phyloP scores from a whole-genome alignment of 2,113 vertebrate species.

The Cavia aperea region DNA sequence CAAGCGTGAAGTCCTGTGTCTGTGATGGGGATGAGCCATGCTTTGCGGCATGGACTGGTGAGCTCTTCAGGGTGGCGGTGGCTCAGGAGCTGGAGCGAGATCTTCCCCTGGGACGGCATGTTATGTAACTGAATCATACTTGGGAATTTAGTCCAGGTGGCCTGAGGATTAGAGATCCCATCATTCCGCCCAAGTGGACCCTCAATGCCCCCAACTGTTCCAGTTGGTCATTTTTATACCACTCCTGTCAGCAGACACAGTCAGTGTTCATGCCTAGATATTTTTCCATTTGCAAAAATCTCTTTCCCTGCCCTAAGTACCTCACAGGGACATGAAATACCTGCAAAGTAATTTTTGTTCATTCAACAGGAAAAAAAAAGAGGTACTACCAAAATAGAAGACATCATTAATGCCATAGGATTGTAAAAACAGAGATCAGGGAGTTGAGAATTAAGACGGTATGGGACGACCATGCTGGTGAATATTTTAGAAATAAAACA shows the following conservation, averaged over 20 bases:
- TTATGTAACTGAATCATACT: background rate
- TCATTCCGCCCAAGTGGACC: background rate
- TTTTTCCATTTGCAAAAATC: slow-evolving; percentile 17
- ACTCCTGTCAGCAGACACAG: accelerated
- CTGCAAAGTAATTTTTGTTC: slow-evolving; percentile 14
- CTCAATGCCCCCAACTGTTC: too few species aligned
- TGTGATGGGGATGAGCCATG: background rate
- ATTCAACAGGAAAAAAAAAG: background rate
- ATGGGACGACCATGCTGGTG: background rate
- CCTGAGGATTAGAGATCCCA: background rate
- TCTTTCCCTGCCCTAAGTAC: background rate
- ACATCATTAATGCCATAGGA: background rate
- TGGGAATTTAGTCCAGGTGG: background rate
- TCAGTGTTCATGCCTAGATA: background rate
- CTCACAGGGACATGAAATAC: background rate
- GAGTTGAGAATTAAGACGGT: background rate
- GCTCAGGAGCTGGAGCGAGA: background rate
- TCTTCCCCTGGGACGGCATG: accelerated
- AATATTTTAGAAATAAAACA: slow-evolving; percentile 43
- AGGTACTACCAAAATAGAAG: background rate
- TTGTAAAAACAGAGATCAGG: background rate
- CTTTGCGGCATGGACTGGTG: background rate
- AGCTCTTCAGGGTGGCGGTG: background rate
- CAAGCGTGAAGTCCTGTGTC: background rate
- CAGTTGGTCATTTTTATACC: background rate